Base-by-base conservation (phyloP, 1,140 invertebrate genomes). In the Rhizoglyphus robini region DNA sequence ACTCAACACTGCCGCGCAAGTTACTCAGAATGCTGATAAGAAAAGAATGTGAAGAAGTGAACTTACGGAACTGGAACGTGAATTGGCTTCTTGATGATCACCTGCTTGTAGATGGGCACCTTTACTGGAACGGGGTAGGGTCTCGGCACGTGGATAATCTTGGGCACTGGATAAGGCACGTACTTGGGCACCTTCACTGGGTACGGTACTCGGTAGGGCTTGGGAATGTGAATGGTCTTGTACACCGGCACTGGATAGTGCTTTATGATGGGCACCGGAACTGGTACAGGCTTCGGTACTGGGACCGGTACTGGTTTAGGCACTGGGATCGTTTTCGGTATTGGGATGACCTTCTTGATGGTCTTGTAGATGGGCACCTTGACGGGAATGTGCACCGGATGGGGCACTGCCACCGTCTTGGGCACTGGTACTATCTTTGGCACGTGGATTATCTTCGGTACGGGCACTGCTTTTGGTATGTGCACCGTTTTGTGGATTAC, bases 401-500 rank as follows among this genome's bases (percentile, higher is more conserved):
- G 69, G 1, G 70, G 71, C 30, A 72, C 70, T 4, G 71, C 67
- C 1, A 69, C 63, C n/a, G 68, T 71, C 49, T 71, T 72, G 18
- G 71, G 71, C 25, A 72, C 63, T 41, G 68, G 70, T 32, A 72
- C 60, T 25, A 70, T 30, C 61, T 70, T 69, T 20, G 70, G 71
- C 5, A 68, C 68, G 25, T 69, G 66, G 25, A 70, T 63, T 3
- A 70, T 64, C 63, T 69, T 70, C 31, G 67, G 69, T 20, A 71
- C 67, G 48, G 68, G 68, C 30, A 71, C 67, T 15, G 65, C 63
- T 48, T 69, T 72, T 36, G 69, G 73, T 18, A 75, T 73, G 65
- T 74, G 74, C 47, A 70, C 69, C 8, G 65, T 66, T 29, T 71
- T 73, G 57, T 75, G 73, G 60, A 75, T 75, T 13, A 69, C 68